Conservation (phyloP, 2,113 vertebrate species). For the Murina feae region DNA sequence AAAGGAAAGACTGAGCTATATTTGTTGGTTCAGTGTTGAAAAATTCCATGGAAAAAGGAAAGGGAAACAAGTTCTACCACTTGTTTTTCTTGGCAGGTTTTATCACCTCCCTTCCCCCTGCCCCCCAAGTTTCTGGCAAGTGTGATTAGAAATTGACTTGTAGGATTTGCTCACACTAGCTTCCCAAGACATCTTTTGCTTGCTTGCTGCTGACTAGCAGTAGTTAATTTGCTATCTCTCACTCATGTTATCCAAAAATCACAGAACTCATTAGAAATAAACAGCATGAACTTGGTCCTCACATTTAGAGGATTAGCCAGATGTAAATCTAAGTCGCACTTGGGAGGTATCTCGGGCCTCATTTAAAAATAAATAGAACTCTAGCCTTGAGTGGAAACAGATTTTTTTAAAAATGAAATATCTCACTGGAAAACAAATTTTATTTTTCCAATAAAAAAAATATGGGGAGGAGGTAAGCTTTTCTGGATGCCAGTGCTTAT, state of each 20-base stretch:
- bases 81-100: conserved; percentile 76
- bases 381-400: conserved; percentile 42
- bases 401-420: neutral
- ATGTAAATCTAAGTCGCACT: conserved; percentile 60
- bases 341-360: conserved; percentile 58
- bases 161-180: conserved; percentile 16
- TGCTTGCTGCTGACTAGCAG: conserved; percentile 38
- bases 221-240: conserved; percentile 54
- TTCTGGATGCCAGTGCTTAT: neutral
- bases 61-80: conserved; percentile 48
- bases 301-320: conserved; percentile 32
- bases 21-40: conserved; percentile 53
- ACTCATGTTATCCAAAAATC: conserved; percentile 50
- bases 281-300: conserved; percentile 50
- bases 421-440: conserved; percentile 60
- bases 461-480: neutral
- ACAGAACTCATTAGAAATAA: conserved; percentile 72
- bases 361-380: conserved; percentile 69
- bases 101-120: conserved; percentile 58
- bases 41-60: conserved; percentile 68
- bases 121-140: conserved; percentile 74
- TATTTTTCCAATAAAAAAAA: conserved; percentile 71
- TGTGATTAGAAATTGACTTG: conserved; percentile 61
- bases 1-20: conserved; percentile 51
- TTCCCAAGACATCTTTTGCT: conserved; percentile 58